Percentiles rank a stretch among this genome's conserved stretches.
These are phyloP conservation scores for Sciurus carolinensis DNA, from an alignment of 2,797 vertebrate species.

Conservation along the genomic window DNA sequence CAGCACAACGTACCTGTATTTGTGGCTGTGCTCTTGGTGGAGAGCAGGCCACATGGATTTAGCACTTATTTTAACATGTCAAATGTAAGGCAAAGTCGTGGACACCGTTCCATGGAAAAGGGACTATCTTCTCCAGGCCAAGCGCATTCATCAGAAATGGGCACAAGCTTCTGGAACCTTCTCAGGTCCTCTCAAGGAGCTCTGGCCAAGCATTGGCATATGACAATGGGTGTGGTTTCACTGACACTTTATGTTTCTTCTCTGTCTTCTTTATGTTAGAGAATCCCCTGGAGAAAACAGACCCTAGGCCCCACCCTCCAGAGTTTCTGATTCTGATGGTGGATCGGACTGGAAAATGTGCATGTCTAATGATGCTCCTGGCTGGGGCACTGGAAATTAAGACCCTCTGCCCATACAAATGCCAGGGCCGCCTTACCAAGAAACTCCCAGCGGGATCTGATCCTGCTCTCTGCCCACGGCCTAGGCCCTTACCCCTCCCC, in stretches of 20 bases:
- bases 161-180: neutral
- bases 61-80: neutral
- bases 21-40: neutral
- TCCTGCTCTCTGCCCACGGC: neutral
- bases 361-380: neutral
- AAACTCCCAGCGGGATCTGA: neutral
- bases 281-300: neutral
- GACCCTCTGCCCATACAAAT: neutral
- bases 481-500: neutral
- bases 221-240: neutral
- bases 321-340: neutral
- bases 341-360: neutral
- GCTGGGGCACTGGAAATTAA: neutral
- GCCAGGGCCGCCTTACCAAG: neutral
- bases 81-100: neutral
- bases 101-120: neutral
- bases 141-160: neutral
- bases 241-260: neutral
- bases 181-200: neutral
- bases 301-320: neutral
- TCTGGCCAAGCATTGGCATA: neutral
- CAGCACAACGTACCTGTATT: rapidly evolving
- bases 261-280: neutral
- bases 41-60: neutral
- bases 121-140: neutral